These are phyloP conservation scores for Cossypha polioptera DNA, from an alignment of 2,797 vertebrate genomes.

Conservation along the genomic window DNA sequence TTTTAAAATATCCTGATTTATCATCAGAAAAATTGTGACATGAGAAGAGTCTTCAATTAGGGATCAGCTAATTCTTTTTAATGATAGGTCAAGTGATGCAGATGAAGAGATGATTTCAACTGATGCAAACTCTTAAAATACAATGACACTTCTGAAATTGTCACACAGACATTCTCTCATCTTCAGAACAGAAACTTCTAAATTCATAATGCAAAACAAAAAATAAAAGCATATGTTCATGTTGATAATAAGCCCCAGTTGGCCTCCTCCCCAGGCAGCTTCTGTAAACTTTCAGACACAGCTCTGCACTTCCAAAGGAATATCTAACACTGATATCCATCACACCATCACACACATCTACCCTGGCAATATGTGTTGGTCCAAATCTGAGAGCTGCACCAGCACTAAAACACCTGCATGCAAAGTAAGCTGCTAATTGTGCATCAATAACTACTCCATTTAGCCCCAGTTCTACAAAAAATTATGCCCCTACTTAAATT, in stretches of 20 bases:
- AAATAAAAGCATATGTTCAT: background rate
- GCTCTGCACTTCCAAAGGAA: background rate
- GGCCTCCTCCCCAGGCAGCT: background rate
- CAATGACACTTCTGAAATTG: background rate
- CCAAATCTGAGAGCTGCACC: background rate
- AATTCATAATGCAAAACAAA: background rate
- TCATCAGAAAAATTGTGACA: background rate
- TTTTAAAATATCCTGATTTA: background rate
- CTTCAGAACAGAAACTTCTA: background rate
- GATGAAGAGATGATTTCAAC: background rate
- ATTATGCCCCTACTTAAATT: background rate
- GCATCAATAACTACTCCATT: background rate
- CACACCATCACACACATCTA: background rate
- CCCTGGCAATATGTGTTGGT: rapidly evolving
- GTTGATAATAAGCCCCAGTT: background rate
- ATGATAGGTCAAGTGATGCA: background rate
- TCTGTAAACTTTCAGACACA: background rate
- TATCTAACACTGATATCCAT: background rate
- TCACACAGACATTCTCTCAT: background rate
- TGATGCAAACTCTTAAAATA: background rate
- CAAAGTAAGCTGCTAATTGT: background rate
- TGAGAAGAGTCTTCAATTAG: background rate
- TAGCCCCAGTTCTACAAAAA: background rate
- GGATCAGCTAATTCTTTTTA: background rate
- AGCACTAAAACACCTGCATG: background rate